phyloP scores from a whole-genome alignment of 2,888 invertebrate genomes.

The Mongoloraphidia duomilia region DNA sequence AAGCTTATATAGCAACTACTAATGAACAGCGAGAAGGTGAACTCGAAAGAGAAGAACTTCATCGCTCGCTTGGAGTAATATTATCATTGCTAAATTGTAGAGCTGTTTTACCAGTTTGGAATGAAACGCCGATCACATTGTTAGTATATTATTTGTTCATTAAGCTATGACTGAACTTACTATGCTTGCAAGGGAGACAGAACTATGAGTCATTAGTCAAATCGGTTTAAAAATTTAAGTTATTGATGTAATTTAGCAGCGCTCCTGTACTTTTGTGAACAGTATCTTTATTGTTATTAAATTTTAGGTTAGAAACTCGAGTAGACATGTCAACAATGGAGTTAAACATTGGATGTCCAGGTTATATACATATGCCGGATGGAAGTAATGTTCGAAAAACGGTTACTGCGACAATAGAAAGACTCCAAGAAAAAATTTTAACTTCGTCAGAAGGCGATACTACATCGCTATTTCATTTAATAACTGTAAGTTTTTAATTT shows the following conservation, averaged over 20 bases:
- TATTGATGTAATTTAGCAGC: no score
- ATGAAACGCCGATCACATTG: constrained; percentile 42
- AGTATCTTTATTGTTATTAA: no score
- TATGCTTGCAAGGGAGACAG: no score
- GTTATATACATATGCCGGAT: constrained; percentile 38
- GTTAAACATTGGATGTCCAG: constrained; percentile 11
- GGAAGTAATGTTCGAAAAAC: constrained; percentile 54
- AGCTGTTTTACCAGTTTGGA: constrained; percentile 52
- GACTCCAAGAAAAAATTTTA: constrained; percentile 50
- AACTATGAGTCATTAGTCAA: no score
- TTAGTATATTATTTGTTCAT: constrained; percentile 33
- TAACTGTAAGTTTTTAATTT: constrained; percentile 23
- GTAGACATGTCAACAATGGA: constrained; percentile 16
- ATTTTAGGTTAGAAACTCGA: constrained; percentile 3
- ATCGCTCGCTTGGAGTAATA: constrained; percentile 52
- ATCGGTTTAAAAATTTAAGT: no score
- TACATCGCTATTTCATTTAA: constrained; percentile 41
- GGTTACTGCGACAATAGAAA: constrained; percentile 43
- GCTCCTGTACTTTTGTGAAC: no score
- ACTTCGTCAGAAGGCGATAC: constrained; percentile 63
- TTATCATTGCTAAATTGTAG: constrained; percentile 50
- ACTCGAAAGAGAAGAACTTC: constrained; percentile 49
- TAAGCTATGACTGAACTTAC: no score
- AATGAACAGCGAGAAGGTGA: constrained; percentile 28
- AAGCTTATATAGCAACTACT: constrained; percentile 11